Conservation (phyloP, 2,888 invertebrate genomes). For the Loripinus fragilis region DNA sequence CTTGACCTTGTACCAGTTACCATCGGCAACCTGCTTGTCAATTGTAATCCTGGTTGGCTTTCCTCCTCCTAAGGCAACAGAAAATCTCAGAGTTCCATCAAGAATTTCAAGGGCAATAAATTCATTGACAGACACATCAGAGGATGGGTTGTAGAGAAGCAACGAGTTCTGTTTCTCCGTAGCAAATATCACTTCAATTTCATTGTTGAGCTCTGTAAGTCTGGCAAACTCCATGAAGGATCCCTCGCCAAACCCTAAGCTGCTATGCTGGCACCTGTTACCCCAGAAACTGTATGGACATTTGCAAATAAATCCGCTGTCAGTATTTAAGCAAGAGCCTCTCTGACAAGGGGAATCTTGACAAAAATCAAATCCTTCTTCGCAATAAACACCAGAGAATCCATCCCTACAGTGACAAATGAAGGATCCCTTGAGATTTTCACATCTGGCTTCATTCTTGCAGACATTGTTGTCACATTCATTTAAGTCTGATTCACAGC, state of each 20-base stretch:
- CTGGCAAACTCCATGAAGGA: conserved; percentile 95
- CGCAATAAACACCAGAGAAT: conserved; percentile 41
- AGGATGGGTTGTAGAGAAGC: conserved; percentile 95
- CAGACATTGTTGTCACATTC: conserved; percentile 49
- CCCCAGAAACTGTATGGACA: conserved; percentile 95
- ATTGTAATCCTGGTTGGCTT: conserved; percentile 91
- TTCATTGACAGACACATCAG: conserved; percentile 89
- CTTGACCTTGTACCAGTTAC: conserved; percentile 94
- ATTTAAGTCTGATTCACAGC: conserved; percentile 69
- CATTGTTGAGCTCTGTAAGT: conserved; percentile 92
- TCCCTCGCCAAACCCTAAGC: conserved; percentile 94
- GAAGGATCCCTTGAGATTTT: conserved; percentile 48
- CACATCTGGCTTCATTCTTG: conserved; percentile 47
- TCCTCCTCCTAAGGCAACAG: conserved; percentile 89
- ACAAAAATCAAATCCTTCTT: conserved; percentile 68
- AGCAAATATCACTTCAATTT: conserved; percentile 94
- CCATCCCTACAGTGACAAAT: conserved; percentile 50
- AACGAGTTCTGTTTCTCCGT: conserved; percentile 94
- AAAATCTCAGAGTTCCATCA: conserved; percentile 92
- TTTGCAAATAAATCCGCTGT: conserved; percentile 90
- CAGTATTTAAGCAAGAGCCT: conserved; percentile 70
- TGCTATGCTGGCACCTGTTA: conserved; percentile 94
- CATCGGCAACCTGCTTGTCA: conserved; percentile 90
- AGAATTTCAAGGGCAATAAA: conserved; percentile 96
- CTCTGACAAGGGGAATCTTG: conserved; percentile 70